Base-by-base conservation (phyloP, 2,113 vertebrate species). In the Phycodurus eques region DNA sequence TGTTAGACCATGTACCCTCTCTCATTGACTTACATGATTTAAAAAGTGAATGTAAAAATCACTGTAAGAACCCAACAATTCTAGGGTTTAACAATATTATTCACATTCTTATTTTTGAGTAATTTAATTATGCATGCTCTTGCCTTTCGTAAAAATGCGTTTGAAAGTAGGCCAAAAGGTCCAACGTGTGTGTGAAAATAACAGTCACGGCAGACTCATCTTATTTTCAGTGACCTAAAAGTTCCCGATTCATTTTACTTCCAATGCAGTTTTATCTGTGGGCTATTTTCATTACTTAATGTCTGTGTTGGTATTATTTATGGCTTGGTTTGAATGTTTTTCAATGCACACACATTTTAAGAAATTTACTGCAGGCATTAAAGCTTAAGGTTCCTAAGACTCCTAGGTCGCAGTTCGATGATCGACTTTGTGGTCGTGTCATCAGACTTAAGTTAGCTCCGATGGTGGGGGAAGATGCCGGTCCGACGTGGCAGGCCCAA, bases 251-350 rank as follows among this genome's bases (percentile, higher is more conserved):
- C 49, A 72, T 72, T 71, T 72, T 33, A 60, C n/a, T 71, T 12
- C 62, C 31, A 42, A 65, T 62, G 62, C 73, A 44, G 33, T 68
- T 65, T 47, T 57, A 64, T 61, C 9, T 63, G 15, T 75, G 67
- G 22, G 27, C 43, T 27, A 17, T 49, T 75, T 56, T 46, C 72
- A 56, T 65, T 27, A 4, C 65, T 66, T 67, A 57, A 53, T 65
- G 64, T 67, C 77, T 59, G 76, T 83, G 74, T 71, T 47, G 0
- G 19, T 75, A 75, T 62, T 77, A 83, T 88, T 83, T 76, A 81
- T 81, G 77, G 78, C 71, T 68, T 75, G 47, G 47, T 75, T 77
- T 80, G 11, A 62, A 12, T 56, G 54, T 56, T 57, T 22, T 39
- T 39, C 35, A 27, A 63, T 42, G 15, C 8, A 27, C 19, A 53